Percentiles rank a stretch among this genome's conserved stretches.
Evolutionary conservation across 2,113 vertebrate genomes (phyloP).

Genomic region (Eubucco bourcierii): DNA sequence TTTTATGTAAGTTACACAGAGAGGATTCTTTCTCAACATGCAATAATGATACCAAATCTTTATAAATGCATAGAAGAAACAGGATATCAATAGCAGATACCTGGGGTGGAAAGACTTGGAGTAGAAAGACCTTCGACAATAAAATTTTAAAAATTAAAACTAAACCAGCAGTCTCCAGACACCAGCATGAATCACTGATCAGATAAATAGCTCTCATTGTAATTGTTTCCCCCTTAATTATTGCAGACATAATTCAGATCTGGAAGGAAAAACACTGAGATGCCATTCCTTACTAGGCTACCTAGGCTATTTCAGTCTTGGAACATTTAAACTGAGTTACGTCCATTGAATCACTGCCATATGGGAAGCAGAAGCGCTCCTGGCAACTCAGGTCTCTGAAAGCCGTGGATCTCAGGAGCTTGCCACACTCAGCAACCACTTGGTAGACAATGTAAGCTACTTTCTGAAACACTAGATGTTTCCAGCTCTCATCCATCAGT

Average conservation of each 20-base stretch:
- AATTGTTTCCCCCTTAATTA: neutral
- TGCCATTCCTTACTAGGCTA: neutral
- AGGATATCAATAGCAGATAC: neutral
- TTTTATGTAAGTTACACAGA: neutral
- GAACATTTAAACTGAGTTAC: neutral
- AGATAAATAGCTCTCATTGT: neutral
- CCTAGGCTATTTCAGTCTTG: neutral
- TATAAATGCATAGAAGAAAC: neutral
- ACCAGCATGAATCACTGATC: neutral
- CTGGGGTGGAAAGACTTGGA: conserved; percentile 19
- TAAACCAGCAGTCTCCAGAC: neutral
- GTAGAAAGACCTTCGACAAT: conserved; percentile 12
- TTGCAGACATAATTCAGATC: neutral
- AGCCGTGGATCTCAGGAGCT: neutral
- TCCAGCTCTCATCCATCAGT: neutral
- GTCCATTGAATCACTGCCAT: neutral
- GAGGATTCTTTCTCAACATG: neutral
- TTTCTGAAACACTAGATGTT: neutral
- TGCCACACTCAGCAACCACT: neutral
- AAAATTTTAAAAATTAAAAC: neutral
- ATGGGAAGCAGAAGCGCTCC: neutral
- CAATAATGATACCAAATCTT: conserved; percentile 6
- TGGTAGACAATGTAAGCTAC: neutral
- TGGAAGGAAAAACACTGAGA: neutral
- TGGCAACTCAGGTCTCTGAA: neutral